Evolutionary conservation across 2,113 vertebrate species (phyloP), one percentile per base, ranked within the genome.

Genomic region (Phaetusa simplex): DNA sequence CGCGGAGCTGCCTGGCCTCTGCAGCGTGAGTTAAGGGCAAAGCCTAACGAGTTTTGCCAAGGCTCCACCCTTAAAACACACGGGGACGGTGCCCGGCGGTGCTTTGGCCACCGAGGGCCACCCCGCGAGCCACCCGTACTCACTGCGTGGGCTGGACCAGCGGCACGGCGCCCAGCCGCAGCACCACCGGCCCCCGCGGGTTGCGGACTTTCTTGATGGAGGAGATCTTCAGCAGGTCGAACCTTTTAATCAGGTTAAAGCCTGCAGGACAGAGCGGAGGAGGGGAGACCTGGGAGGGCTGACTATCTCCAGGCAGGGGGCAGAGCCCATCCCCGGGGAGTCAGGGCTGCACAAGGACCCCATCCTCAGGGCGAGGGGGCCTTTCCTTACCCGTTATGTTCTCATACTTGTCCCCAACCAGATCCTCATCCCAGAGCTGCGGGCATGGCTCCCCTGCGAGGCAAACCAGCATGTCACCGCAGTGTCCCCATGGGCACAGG

Each of bases 181-280:
- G 98, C 97, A 99, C 99, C 85, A 97, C 22, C 0, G 98, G 98
- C 40, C 99, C 99, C 81, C 98, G 97, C 3, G 98, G 94, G 90
- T 98, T 99, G 15, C 97, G 98, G 94, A 99, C 98, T 97, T 99
- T 99, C 97, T 99, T 99, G 94, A 99, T 77, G 80, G 99, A 98
- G 6, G 98, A 82, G 43, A 95, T 99, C 98, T 99, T 99, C 96
- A 99, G 96, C 96, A 99, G 97, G 26, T 97, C 98, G 56, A 99
- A 99, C 70, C 98, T 98, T 67, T 98, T 99, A 69, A 99, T 98
- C 94, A 99, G 97, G 98, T 99, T 99, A 97, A 99, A 99, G 87
- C 99, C 99, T 99, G 97, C 12, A 9, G 78, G 96, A 78, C 21
- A 59, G 24, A 65, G 82, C 1, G 0, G 38, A 94, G 47, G 6